These are phyloP conservation scores for Camponotus fellah DNA, from an alignment of 2,888 invertebrate genomes.

Conservation along the genomic window DNA sequence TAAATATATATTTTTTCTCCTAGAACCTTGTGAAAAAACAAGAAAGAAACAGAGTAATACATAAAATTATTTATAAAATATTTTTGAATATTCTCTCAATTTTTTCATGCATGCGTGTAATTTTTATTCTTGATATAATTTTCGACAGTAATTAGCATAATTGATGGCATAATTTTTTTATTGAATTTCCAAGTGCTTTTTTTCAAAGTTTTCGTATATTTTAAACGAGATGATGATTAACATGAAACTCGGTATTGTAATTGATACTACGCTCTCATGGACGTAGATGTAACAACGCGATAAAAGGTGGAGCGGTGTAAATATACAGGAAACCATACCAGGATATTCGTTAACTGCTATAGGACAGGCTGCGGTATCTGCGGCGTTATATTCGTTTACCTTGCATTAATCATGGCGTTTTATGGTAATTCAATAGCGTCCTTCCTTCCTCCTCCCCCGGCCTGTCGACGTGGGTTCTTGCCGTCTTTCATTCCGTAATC, in stretches of 20 bases:
- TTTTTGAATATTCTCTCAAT: neutral
- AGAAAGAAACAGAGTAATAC: neutral
- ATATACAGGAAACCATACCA: constrained; percentile 75
- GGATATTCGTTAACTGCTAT: constrained; percentile 82
- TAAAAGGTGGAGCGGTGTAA: constrained; percentile 7
- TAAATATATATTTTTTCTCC: neutral
- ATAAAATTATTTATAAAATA: neutral
- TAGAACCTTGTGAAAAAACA: neutral
- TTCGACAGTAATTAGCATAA: too few species aligned
- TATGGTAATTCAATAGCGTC: constrained; percentile 83
- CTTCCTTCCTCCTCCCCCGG: constrained; percentile 39
- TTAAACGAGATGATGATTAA: neutral
- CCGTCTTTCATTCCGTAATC: constrained; percentile 80
- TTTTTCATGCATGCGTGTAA: neutral
- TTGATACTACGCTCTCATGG: constrained; percentile 13
- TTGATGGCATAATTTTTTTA: neutral
- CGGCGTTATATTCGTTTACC: constrained; percentile 85
- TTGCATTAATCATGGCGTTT: constrained; percentile 86
- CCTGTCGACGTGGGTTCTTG: constrained; percentile 45
- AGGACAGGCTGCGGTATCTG: constrained; percentile 83
- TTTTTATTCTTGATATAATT: neutral
- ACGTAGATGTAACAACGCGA: constrained; percentile 14
- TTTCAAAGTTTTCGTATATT: neutral
- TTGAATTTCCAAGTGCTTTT: neutral
- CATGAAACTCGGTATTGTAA: constrained; percentile 22